Base-by-base conservation (phyloP, 2,888 invertebrate species). In the Habrosyne pyritoides region DNA sequence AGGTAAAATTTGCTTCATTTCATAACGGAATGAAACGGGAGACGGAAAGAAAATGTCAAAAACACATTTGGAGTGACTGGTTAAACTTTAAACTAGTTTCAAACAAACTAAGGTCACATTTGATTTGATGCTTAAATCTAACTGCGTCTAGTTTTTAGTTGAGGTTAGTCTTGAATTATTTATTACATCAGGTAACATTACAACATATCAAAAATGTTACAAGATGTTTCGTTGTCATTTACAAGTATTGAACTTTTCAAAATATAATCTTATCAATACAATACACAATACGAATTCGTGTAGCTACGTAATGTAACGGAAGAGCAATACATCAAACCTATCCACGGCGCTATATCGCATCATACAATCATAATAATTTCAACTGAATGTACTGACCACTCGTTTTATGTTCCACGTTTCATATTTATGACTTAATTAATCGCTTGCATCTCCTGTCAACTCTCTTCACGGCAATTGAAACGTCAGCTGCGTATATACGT, bases 371-470 rank as follows among this genome's bases (percentile, higher is more conserved):
- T 63, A 69, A 71, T 73, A 75, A 71, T 73, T 69, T 28, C 73
- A 64, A 73, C 68, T 53, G 73, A 63, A 68, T 69, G 65, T 66
- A 66, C 68, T 55, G 66, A 61, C 57, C 60, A 68, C 68, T 71
- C 73, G 77, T 73, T 33, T 28, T 71, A 73, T 73, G 77, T 81
- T 77, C 75, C 74, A 66, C 70, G 63, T 69, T 70, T 72, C 70
- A 67, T 78, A 77, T 77, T 71, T 72, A 76, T 71, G 71, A 63
- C 63, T 28, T 69, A 71, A 77, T 73, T 79, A 79, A 81, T 83
- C 83, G 79, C 69, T 73, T 68, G 70, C 78, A 81, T 83, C 83
- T 82, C 77, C 77, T 85, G 87, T 87, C 88, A 82, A 64, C 81
- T 81, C 78, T 71, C 70, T 80, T 73, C 78, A 67, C 74, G 71